Percentiles rank a stretch among this genome's conserved stretches.
phyloP scores from a whole-genome alignment of 2,797 vertebrate species.

The Linurgus olivaceus region DNA sequence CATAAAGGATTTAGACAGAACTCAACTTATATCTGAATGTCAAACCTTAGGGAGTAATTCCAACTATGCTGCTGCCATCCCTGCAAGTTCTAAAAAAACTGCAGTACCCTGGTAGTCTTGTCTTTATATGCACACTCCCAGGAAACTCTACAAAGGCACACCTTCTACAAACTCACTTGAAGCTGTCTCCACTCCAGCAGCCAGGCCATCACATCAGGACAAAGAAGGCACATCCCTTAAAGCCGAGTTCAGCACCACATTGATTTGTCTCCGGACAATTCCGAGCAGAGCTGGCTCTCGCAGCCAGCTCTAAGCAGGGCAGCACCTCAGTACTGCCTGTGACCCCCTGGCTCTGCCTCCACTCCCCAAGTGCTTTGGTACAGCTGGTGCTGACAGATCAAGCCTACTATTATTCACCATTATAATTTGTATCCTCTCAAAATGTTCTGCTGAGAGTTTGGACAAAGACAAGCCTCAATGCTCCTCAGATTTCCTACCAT shows the following conservation, averaged over 20 bases:
- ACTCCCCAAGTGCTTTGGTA: neutral
- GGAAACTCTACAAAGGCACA: neutral
- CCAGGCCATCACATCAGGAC: too few species aligned
- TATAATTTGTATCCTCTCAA: neutral
- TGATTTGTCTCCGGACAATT: neutral
- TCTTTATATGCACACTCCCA: neutral
- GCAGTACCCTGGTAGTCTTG: neutral
- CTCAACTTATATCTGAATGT: neutral
- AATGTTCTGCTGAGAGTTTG: neutral
- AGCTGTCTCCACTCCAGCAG: neutral
- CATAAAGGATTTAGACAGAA: neutral
- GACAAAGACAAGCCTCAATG: neutral
- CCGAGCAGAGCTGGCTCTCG: neutral
- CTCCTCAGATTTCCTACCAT: neutral
- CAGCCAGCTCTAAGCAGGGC: neutral
- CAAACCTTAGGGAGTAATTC: neutral
- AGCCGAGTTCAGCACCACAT: rapidly evolving
- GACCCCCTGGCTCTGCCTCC: neutral
- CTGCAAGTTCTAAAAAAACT: neutral
- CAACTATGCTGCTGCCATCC: neutral
- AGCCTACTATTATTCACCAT: neutral
- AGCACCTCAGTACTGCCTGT: neutral
- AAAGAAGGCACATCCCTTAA: neutral
- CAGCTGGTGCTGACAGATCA: neutral
- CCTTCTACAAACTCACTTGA: neutral